Evolutionary conservation across 1,140 invertebrate species (phyloP), one percentile per base, ranked within the genome.

Genomic region (Diorhabda elongata): DNA sequence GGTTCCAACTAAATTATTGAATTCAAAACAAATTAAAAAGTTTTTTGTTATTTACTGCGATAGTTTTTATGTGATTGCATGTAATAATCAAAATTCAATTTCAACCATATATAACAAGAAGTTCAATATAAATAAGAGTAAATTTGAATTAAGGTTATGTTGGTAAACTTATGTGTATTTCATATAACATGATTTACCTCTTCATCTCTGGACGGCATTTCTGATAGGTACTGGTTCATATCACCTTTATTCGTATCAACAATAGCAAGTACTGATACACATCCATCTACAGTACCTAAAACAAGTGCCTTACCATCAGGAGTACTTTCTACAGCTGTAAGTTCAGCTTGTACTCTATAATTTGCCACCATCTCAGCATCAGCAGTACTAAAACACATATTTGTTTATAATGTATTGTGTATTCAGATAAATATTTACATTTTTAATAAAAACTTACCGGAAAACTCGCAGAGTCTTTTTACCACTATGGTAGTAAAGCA

Each of bases 401-500:
- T 8, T 8, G 47, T 52, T 3, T 3, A 8, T 52, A 52, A 52
- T 42, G 6, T 7, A 44, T 5, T 52, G n/a, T 2, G 47, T 8
- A 52, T 52, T 52, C 47, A 8, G n/a, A n/a, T 52, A 26, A 26
- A 26, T 26, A 1, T 26, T 26, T 26, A 26, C 26, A 26, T 26
- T 26, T 26, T 26, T 26, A 26, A 52, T 52, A 3, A 52, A 4
- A 52, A 67, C 44, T 41, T 82, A 91, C 91, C 91, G 89, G 81
- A 98, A 98, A 5, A 97, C 91, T 68, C 95, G 85, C 60, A 98
- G 86, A 5, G 96, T 98, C 83, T 97, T 94, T 71, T 92, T 89
- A 5, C 94, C 94, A 73, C 94, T 96, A 79, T 98, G 96, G 76
- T 98, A 98, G 80, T 99, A 99, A 3, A 98, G 85, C 4, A 98